Evolutionary conservation across 2,888 invertebrate species (phyloP).

Genomic region (Ceriagrion tenellum): DNA sequence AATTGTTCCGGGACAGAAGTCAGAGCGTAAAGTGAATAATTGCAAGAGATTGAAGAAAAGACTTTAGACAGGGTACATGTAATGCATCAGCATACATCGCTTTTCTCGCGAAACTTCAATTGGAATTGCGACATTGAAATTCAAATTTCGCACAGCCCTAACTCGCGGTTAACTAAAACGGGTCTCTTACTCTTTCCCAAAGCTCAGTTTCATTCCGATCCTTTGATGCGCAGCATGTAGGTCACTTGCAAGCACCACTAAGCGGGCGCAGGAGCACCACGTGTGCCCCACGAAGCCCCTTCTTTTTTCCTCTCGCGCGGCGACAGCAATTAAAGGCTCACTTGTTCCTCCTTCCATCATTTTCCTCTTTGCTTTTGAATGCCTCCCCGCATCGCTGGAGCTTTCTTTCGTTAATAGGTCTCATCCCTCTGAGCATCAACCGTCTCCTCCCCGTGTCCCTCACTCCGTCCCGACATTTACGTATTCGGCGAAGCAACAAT

Average conservation of each 20-base stretch:
- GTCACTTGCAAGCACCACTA: slow-evolving; percentile 4
- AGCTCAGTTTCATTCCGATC: neutral
- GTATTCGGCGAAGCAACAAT: neutral
- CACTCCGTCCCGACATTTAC: neutral
- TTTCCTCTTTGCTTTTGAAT: neutral
- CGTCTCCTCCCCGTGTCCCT: neutral
- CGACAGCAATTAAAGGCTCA: neutral
- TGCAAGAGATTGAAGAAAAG: no score
- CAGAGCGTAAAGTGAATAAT: no score
- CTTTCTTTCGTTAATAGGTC: neutral
- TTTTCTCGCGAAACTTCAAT: no score
- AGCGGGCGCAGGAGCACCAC: neutral
- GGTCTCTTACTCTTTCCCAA: no score
- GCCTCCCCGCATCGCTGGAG: neutral
- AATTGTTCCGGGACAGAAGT: no score
- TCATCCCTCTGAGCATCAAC: no score
- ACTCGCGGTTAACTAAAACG: no score
- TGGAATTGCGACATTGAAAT: no score
- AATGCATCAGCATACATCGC: no score
- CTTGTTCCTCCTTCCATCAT: neutral
- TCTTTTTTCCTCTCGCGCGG: neutral
- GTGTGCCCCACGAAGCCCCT: neutral
- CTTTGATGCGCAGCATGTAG: neutral
- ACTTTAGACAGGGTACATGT: no score
- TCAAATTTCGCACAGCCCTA: no score